Percentiles rank a stretch among this genome's conserved stretches.
phyloP scores from a whole-genome alignment of 2,888 invertebrate species.

The Crocallis elinguaria region DNA sequence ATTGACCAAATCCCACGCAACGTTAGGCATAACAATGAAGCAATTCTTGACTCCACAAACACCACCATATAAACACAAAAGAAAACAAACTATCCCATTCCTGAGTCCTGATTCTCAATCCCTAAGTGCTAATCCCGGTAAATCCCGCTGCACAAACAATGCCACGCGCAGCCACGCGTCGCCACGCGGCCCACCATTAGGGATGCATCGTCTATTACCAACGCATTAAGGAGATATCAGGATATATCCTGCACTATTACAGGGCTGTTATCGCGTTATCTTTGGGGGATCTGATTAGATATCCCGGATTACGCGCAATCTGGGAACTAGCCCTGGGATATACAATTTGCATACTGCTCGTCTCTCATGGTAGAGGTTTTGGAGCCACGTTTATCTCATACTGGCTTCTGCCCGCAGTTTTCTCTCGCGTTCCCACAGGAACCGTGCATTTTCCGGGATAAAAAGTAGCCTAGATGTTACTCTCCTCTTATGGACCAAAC shows the following conservation, averaged over 20 bases:
- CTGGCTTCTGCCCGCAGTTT: too few relatives aligned
- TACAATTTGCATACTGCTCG: slow-evolving; percentile 26
- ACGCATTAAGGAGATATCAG: slow-evolving; percentile 73
- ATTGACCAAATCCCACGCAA: too few relatives aligned
- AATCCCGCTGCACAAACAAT: slow-evolving; percentile 64
- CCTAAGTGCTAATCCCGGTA: slow-evolving; percentile 79
- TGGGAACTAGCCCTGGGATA: slow-evolving; percentile 55
- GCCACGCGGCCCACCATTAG: slow-evolving; percentile 59
- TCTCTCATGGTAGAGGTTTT: not conserved
- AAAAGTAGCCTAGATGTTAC: too few relatives aligned
- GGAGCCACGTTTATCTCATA: too few relatives aligned
- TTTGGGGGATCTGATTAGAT: slow-evolving; percentile 47
- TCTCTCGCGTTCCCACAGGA: too few relatives aligned
- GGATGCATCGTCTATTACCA: slow-evolving; percentile 42
- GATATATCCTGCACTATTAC: slow-evolving; percentile 62
- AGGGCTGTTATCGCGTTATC: slow-evolving; percentile 77
- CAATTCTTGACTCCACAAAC: not conserved
- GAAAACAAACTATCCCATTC: slow-evolving; percentile 9
- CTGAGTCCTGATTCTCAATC: slow-evolving; percentile 16
- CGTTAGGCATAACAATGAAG: not conserved
- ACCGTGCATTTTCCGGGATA: too few relatives aligned
- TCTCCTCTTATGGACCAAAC: not conserved
- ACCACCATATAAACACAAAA: slow-evolving; percentile 14
- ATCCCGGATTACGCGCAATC: slow-evolving; percentile 63
- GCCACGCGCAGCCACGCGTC: slow-evolving; percentile 34